These are phyloP conservation scores for Blennius ocellaris DNA, from an alignment of 2,113 vertebrate genomes.

Conservation along the genomic window DNA sequence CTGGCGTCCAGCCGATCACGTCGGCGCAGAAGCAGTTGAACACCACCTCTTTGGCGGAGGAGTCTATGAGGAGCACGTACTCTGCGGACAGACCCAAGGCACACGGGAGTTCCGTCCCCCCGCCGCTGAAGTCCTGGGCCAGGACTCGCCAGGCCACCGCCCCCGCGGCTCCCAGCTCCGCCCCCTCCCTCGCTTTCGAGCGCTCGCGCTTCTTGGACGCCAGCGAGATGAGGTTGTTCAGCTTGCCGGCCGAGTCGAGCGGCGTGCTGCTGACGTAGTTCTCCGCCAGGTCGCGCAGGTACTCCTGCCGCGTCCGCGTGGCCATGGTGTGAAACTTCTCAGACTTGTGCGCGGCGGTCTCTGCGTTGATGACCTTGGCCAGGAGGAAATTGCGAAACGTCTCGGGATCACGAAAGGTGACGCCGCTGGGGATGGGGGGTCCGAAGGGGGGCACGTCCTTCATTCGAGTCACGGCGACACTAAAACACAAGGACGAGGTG, in stretches of 20 bases:
- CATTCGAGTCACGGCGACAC: constrained; percentile 95
- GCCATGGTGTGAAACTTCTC: constrained; percentile 97
- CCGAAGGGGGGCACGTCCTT: constrained; percentile 95
- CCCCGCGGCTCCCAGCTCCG: constrained; percentile 86
- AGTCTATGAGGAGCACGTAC: constrained; percentile 87
- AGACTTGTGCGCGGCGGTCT: constrained; percentile 93
- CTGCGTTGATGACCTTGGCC: constrained; percentile 94
- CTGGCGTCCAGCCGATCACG: constrained; percentile 93
- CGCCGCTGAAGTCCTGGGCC: constrained; percentile 88
- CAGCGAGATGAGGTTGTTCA: constrained; percentile 92
- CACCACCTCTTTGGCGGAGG: constrained; percentile 90
- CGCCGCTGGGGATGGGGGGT: constrained; percentile 88
- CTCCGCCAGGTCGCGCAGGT: constrained; percentile 92
- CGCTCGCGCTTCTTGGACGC: constrained; percentile 94
- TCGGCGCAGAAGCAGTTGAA: constrained; percentile 95
- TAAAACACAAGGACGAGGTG: constrained; percentile 43
- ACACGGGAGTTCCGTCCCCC: constrained; percentile 82
- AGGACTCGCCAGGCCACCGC: constrained; percentile 88
- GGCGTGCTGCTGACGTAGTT: constrained; percentile 91
- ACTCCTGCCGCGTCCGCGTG: constrained; percentile 92
- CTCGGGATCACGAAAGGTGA: constrained; percentile 88
- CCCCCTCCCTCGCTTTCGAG: constrained; percentile 81
- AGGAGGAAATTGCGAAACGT: constrained; percentile 92
- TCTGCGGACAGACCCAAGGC: constrained; percentile 88
- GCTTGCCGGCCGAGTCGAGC: constrained; percentile 88